Evolutionary conservation across 1,140 invertebrate genomes (phyloP).

Genomic region (Drosophila eugracilis): DNA sequence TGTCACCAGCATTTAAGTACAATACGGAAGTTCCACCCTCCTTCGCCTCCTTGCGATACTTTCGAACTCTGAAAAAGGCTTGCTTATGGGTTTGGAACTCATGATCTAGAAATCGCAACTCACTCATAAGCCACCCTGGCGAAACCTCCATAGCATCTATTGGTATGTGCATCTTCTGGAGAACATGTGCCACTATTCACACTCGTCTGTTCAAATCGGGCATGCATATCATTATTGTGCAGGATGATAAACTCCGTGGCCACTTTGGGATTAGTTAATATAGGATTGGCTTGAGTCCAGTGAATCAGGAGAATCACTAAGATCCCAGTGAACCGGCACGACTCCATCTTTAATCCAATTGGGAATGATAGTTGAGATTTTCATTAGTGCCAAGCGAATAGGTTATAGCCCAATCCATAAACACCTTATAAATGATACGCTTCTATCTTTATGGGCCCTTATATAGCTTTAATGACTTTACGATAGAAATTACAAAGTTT

Average conservation of each 20-base stretch:
- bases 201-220: conserved; percentile 92
- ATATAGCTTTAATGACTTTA: conserved; percentile 1
- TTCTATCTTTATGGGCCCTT: conserved; percentile 11
- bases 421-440: neutral
- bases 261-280: conserved; percentile 16
- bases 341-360: conserved; percentile 27
- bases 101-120: conserved; percentile 48
- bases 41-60: conserved; percentile 86
- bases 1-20: conserved; percentile 95
- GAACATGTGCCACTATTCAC: conserved; percentile 88
- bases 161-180: conserved; percentile 84
- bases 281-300: conserved; percentile 26
- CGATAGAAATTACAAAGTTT: neutral
- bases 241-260: conserved; percentile 88
- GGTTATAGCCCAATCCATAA: conserved; percentile 2
- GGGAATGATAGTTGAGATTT: neutral
- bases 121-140: conserved; percentile 89
- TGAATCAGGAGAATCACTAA: conserved; percentile 4
- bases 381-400: neutral
- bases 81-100: too few relatives aligned
- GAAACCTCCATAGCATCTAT: conserved; percentile 93
- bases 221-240: conserved; percentile 96
- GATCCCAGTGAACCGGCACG: neutral
- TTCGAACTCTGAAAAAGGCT: conserved; percentile 85
- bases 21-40: conserved; percentile 87